Evolutionary conservation across 2,113 vertebrate species (phyloP).

Genomic region (Pseudolaguvia tuberculata): DNA sequence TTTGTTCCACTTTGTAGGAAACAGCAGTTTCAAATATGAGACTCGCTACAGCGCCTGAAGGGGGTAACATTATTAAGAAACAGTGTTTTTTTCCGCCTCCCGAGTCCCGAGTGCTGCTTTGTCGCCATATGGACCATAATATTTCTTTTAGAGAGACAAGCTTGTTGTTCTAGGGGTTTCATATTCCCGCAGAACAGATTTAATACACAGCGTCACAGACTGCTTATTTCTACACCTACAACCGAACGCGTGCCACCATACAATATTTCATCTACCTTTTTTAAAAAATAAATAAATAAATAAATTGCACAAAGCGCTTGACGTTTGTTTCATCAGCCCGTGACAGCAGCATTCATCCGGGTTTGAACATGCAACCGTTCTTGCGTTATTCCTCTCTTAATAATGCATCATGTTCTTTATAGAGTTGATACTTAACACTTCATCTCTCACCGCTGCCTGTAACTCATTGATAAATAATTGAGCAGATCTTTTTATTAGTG

Average conservation of each 20-base stretch:
- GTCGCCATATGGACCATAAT: neutral
- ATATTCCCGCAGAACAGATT: neutral
- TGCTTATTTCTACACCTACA: conserved; percentile 35
- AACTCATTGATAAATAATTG: neutral
- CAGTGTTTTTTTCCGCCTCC: neutral
- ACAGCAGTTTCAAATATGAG: neutral
- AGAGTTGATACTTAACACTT: conserved; percentile 65
- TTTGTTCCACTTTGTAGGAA: neutral
- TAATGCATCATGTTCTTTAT: conserved; percentile 66
- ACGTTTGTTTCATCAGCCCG: conserved; percentile 25
- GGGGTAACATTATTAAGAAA: neutral
- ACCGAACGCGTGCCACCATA: too few species aligned
- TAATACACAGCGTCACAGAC: neutral
- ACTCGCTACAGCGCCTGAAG: neutral
- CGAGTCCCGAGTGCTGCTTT: neutral
- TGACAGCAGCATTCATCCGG: conserved; percentile 25
- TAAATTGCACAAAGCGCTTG: neutral
- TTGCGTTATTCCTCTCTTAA: conserved; percentile 63
- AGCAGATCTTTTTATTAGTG: neutral
- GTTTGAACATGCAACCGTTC: conserved; percentile 46
- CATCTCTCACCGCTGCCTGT: neutral
- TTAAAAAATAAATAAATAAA: neutral
- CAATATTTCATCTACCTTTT: neutral
- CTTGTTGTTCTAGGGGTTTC: neutral
- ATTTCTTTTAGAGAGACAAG: neutral